These are phyloP conservation scores for Noctua janthe DNA, from an alignment of 2,888 invertebrate genomes.

Conservation along the genomic window DNA sequence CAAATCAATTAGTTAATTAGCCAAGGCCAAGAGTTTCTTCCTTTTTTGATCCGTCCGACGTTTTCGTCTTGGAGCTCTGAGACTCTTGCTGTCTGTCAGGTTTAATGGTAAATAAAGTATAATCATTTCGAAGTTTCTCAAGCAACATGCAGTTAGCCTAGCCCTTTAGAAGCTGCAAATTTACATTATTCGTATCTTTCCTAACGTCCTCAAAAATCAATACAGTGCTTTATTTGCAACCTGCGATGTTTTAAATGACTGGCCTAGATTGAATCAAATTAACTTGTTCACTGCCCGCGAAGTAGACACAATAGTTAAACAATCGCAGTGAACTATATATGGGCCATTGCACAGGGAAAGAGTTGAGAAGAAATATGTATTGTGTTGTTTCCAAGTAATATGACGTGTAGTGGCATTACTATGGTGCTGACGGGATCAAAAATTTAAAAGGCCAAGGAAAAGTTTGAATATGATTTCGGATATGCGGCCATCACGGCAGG, in stretches of 20 bases:
- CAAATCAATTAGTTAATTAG: neutral
- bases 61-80: neutral
- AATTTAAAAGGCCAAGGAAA: neutral
- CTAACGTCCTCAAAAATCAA: neutral
- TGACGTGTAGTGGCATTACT: neutral
- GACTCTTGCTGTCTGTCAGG: neutral
- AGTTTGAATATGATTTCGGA: neutral
- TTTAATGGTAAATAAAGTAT: neutral
- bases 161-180: neutral
- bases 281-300: neutral
- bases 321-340: neutral
- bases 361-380: neutral
- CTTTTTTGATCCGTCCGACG: neutral
- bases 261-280: neutral
- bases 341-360: neutral
- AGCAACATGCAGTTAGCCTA: neutral
- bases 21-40: neutral
- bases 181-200: neutral
- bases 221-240: neutral
- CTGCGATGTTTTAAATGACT: neutral
- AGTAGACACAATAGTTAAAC: neutral
- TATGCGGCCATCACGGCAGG: no score
- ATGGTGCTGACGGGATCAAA: neutral
- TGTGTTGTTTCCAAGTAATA: neutral
- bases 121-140: neutral